Evolutionary conservation across 2,888 invertebrate genomes (phyloP).

Genomic region (Carcina quercana): DNA sequence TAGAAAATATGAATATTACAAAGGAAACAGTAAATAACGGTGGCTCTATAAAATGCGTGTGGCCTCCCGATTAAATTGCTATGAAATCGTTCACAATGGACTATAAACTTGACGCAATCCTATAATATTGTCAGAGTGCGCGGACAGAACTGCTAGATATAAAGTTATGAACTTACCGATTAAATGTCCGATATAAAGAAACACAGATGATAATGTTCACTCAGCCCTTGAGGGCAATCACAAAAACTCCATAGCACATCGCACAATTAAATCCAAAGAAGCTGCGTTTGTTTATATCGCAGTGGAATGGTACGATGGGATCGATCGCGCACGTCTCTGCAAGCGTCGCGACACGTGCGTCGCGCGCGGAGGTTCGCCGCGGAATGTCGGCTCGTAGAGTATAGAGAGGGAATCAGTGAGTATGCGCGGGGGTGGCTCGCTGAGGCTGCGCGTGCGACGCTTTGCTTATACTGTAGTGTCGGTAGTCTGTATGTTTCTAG

Average conservation of each 20-base stretch:
- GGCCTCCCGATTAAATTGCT: constrained; percentile 24
- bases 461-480: too few relatives aligned
- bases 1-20: constrained; percentile 1
- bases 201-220: constrained; percentile 11
- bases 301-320: constrained; percentile 43
- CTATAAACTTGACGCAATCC: constrained; percentile 34
- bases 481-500: too few relatives aligned
- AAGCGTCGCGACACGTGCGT: constrained; percentile 57
- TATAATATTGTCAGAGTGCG: constrained; percentile 15
- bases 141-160: constrained; percentile 8
- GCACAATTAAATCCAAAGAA: constrained; percentile 41
- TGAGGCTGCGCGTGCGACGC: constrained; percentile 7
- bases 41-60: constrained; percentile 17
- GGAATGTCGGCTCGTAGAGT: constrained; percentile 46
- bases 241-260: constrained; percentile 56
- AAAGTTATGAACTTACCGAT: constrained; percentile 32
- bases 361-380: constrained; percentile 66
- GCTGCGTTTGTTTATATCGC: too few relatives aligned
- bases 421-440: constrained; percentile 21
- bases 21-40: constrained; percentile 10
- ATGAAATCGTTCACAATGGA: constrained; percentile 37
- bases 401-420: constrained; percentile 10
- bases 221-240: constrained; percentile 51
- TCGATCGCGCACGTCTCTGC: constrained; percentile 39
- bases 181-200: constrained; percentile 29